Evolutionary conservation across 2,888 invertebrate genomes (phyloP).

Genomic region (Stictocephala bisonia): DNA sequence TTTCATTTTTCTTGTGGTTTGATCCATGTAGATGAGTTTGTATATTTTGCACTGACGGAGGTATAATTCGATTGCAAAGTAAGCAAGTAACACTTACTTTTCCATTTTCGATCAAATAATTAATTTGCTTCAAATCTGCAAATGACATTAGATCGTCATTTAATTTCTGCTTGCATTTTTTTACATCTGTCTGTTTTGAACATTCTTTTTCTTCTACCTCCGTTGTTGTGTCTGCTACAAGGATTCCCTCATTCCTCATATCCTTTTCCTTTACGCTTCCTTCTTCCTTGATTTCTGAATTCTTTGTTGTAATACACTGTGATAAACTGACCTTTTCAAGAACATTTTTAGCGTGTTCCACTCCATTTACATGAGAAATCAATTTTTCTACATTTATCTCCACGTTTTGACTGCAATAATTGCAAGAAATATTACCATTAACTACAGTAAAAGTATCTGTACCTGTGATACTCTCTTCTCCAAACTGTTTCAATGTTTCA

Average conservation of each 20-base stretch:
- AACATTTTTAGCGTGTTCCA: slow-evolving; percentile 21
- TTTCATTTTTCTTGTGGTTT: slow-evolving; percentile 14
- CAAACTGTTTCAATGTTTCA: not conserved
- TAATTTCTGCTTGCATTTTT: no score
- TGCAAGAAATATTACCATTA: slow-evolving; percentile 27
- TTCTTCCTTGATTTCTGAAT: slow-evolving; percentile 25
- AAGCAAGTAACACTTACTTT: slow-evolving; percentile 19
- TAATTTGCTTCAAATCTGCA: not conserved
- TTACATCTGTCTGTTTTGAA: not conserved
- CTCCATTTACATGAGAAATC: slow-evolving; percentile 12
- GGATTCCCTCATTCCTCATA: not conserved
- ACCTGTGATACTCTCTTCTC: slow-evolving; percentile 3
- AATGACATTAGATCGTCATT: no score
- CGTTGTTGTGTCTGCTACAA: not conserved
- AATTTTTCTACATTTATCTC: slow-evolving; percentile 12
- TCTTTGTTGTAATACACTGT: no score
- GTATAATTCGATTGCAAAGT: slow-evolving; percentile 16
- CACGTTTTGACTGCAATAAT: not conserved
- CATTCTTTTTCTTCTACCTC: not conserved
- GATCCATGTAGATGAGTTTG: slow-evolving; percentile 12
- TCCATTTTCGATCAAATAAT: slow-evolving; percentile 12
- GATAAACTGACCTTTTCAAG: not conserved
- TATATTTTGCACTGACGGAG: slow-evolving; percentile 23
- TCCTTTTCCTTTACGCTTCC: slow-evolving; percentile 12
- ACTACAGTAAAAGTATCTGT: not conserved